Evolutionary conservation across 2,113 vertebrate species (phyloP).

Genomic region (Mobula birostris): DNA sequence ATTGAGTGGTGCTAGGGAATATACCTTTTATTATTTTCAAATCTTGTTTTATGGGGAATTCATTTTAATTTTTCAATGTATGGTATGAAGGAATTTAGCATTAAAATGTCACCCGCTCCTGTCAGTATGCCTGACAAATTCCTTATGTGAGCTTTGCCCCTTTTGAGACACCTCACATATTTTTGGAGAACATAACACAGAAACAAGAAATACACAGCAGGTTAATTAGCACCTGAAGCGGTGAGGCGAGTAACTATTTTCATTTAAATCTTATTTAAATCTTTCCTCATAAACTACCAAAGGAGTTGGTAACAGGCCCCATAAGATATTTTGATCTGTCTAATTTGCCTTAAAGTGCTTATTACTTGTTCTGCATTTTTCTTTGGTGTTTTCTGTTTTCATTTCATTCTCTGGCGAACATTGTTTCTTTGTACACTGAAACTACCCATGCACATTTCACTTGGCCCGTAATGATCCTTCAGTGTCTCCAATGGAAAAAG

Average conservation of each 20-base stretch:
- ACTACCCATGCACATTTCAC: background rate
- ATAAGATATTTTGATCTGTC: background rate
- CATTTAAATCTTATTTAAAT: background rate
- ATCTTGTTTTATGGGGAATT: background rate
- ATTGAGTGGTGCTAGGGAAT: background rate
- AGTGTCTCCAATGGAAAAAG: background rate
- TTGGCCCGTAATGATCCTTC: background rate
- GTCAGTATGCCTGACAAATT: background rate
- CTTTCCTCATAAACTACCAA: background rate
- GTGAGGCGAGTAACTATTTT: background rate
- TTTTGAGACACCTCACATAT: background rate
- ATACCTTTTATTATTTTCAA: background rate
- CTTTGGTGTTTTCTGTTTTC: background rate
- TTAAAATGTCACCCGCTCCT: background rate
- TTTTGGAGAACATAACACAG: background rate
- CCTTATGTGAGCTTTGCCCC: background rate
- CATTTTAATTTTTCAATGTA: background rate
- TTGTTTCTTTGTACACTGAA: background rate
- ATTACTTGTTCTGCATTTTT: background rate
- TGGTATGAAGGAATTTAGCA: background rate
- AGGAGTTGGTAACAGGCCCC: background rate
- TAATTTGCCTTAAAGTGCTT: background rate
- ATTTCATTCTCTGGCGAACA: background rate
- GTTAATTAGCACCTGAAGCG: conserved; percentile 1
- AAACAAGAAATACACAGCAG: background rate